phyloP scores from a whole-genome alignment of 2,888 invertebrate genomes.

The Clusia tigrina region DNA sequence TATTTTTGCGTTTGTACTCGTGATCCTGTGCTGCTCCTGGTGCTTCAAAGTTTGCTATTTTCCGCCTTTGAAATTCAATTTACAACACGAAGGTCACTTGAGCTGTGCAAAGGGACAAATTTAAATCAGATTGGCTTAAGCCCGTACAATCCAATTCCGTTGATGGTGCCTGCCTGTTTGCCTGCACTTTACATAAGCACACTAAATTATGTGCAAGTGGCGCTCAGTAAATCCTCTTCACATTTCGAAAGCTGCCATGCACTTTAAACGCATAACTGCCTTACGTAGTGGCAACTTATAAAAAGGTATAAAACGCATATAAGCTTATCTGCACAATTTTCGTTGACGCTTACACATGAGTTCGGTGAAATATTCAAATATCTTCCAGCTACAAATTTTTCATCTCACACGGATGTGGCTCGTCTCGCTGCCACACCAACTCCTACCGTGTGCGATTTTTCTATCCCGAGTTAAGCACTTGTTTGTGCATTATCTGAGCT shows the following conservation, averaged over 20 bases:
- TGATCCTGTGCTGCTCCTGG: not conserved
- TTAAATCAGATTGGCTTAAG: not conserved
- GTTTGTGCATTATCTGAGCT: not conserved
- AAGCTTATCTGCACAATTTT: not conserved
- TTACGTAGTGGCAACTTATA: not conserved
- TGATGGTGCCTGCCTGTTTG: not conserved
- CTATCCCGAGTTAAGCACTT: conserved; percentile 3
- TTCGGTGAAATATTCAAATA: not conserved
- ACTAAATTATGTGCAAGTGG: not conserved
- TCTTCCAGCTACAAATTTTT: not conserved
- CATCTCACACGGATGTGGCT: not conserved
- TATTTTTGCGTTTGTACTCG: conserved; percentile 32
- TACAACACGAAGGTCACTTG: not conserved
- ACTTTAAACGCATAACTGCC: not conserved
- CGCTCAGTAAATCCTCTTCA: not conserved
- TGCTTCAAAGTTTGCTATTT: not conserved
- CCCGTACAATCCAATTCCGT: not conserved
- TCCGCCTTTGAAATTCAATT: not conserved
- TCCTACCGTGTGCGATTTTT: not conserved
- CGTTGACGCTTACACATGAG: not conserved
- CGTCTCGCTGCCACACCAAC: not conserved
- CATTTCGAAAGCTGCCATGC: not conserved
- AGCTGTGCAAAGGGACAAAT: not conserved
- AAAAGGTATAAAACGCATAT: not conserved
- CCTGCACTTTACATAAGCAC: not conserved